Conservation (phyloP, 2,113 vertebrate species). For the Promerops cafer region DNA sequence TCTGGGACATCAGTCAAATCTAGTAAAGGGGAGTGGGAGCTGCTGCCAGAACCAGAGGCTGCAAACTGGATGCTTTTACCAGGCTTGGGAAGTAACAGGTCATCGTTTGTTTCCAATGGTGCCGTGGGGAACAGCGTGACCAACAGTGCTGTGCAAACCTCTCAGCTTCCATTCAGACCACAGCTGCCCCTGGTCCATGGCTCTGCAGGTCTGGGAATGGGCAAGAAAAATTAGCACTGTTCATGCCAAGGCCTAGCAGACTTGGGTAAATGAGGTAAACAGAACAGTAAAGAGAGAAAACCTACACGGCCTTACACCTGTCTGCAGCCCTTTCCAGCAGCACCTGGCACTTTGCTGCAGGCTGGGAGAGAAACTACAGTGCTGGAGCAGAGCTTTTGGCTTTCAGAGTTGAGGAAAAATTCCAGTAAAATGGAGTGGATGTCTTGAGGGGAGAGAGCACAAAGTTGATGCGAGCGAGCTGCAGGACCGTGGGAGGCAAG, state of each 20-base stretch:
- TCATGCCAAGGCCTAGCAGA: background rate
- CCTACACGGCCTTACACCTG: background rate
- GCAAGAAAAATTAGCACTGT: background rate
- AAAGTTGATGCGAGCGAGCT: background rate
- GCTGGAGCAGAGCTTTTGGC: background rate
- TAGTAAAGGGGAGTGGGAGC: background rate
- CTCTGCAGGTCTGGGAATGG: background rate
- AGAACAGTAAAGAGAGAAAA: background rate
- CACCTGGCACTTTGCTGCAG: background rate
- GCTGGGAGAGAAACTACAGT: background rate
- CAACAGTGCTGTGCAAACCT: background rate
- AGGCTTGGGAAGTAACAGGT: background rate
- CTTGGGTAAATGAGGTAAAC: background rate
- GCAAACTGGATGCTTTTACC: background rate
- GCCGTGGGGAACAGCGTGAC: rapidly evolving
- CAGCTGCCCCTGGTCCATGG: background rate
- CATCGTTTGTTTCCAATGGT: rapidly evolving
- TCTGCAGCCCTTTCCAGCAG: background rate
- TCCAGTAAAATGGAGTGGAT: background rate
- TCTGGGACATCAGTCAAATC: background rate
- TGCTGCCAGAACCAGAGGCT: background rate
- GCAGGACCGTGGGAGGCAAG: background rate
- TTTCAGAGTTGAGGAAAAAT: background rate
- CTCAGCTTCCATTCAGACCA: rapidly evolving
- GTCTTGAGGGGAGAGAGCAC: background rate